Base-by-base conservation (phyloP, 2,888 invertebrate species). In the Sisyra nigra region DNA sequence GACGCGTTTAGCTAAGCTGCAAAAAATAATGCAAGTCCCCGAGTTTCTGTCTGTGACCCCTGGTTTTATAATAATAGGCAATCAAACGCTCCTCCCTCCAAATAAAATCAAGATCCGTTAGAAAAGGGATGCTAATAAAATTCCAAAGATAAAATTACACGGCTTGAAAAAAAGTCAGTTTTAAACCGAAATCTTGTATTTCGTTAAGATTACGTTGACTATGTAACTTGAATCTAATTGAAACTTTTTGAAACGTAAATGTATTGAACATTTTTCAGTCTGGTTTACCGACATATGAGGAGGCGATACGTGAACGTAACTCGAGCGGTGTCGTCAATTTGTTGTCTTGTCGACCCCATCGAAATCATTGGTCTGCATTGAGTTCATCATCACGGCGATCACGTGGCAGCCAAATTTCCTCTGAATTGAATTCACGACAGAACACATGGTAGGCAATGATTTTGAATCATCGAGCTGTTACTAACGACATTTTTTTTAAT, bases 271-370 rank as follows among this genome's bases (percentile, higher is more conserved):
- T 24, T n/a, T 24, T 52, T 24, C 52, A 61, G 60, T 57, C 59
- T 39, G 57, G 59, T 31, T 57, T 68, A 40, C 69, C 69, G 8
- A 62, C 65, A 3, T 69, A 69, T 50, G 69, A 69, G 50, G 70
- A 69, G 51, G 68, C 69, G 2, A 61, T 61, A 17, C 51, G 65
- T 19, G 62, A 61, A 42, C 53, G 59, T 13, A 40, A 30, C 30
- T n/a, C 33, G 14, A 47, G 49, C 30, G 36, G 49, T 50, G 47
- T 53, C 53, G 34, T 15, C 18, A 55, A 55, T 19, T 46, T 55
- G 41, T 44, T 52, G 33, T 47, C 51, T 17, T 54, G 52, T 45
- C 52, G 61, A 38, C 48, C 57, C 15, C 57, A 57, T 40, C 52
- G 62, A 47, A 61, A 61, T 7, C 62, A 60, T 45, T 62, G 62